Evolutionary conservation across 2,888 invertebrate species (phyloP).

Genomic region (Dyspetes luteomarginatus): DNA sequence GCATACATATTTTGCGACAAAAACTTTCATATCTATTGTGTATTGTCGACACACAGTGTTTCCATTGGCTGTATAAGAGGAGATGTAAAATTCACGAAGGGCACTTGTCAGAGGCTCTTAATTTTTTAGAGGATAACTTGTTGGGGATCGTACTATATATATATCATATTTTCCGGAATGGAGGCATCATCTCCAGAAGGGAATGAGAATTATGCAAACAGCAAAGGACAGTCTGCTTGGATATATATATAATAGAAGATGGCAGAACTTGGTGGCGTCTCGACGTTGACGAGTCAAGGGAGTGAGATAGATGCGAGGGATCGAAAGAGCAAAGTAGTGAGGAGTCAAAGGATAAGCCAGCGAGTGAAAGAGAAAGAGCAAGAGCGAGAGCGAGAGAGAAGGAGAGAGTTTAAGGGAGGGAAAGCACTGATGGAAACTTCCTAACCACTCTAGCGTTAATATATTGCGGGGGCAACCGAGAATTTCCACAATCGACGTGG

Average conservation of each 20-base stretch:
- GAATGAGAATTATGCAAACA: too few relatives aligned
- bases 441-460: conserved; percentile 47
- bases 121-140: too few relatives aligned
- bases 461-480: conserved; percentile 33
- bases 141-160: too few relatives aligned
- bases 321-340: conserved; percentile 24
- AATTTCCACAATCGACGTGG: conserved; percentile 47
- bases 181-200: too few relatives aligned
- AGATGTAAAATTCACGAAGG: too few relatives aligned
- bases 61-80: too few relatives aligned
- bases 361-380: conserved; percentile 20
- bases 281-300: conserved; percentile 8
- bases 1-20: too few relatives aligned
- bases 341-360: neutral
- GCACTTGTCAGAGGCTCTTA: too few relatives aligned
- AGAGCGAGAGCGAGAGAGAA: conserved; percentile 9
- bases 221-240: too few relatives aligned
- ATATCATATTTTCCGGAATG: too few relatives aligned
- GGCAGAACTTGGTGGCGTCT: conserved; percentile 16
- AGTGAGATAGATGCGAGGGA: neutral
- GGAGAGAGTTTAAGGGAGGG: conserved; percentile 5
- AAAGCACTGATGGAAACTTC: conserved; percentile 41
- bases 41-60: too few relatives aligned
- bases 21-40: too few relatives aligned
- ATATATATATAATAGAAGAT: neutral